phyloP scores from a whole-genome alignment of 2,797 vertebrate genomes.

The Propithecus deckenii region DNA sequence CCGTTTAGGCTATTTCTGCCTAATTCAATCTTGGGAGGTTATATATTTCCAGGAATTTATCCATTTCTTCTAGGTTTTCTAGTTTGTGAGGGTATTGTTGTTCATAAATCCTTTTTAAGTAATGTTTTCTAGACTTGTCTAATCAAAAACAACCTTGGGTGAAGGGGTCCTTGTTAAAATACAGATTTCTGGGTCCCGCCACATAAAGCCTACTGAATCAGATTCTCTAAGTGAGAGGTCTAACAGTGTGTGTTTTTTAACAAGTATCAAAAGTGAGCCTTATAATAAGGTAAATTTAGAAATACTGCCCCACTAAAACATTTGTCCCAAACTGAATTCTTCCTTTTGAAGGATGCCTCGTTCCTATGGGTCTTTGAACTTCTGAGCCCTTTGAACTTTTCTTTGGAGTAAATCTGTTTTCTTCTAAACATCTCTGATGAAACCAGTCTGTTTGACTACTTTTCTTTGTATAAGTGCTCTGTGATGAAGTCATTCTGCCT shows the following conservation, averaged over 20 bases:
- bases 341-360: conserved; percentile 13
- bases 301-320: background rate
- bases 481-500: conserved; percentile 19
- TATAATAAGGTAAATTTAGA: background rate
- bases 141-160: background rate
- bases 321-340: conserved; percentile 8
- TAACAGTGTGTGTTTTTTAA: conserved; percentile 15
- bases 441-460: conserved; percentile 4
- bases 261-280: background rate
- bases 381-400: conserved; percentile 51
- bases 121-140: background rate
- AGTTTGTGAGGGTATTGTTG: background rate
- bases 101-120: background rate
- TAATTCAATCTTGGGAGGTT: background rate
- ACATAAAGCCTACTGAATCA: background rate
- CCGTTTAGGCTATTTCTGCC: background rate
- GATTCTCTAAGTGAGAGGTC: background rate
- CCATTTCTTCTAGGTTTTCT: background rate
- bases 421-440: conserved; percentile 27
- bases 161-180: background rate
- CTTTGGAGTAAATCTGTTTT: conserved; percentile 53
- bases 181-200: background rate
- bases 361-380: conserved; percentile 36
- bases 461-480: conserved; percentile 11
- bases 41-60: background rate